Evolutionary conservation across 2,797 vertebrate genomes (phyloP), one percentile per base, ranked within the genome.

Genomic region (Diplodus puntazzo): DNA sequence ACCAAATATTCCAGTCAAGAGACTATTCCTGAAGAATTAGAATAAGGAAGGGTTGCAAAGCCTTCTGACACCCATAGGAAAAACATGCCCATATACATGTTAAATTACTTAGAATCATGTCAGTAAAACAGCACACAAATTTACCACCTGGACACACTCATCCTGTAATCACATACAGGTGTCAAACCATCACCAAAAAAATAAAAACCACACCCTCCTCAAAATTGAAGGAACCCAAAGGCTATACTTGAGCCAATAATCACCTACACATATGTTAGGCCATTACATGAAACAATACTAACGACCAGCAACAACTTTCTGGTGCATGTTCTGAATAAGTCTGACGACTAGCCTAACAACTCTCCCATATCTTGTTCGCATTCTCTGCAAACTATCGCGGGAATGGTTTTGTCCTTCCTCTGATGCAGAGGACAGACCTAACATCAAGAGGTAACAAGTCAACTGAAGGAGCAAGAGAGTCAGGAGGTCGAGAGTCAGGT

Each of bases 61-160:
- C 69, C 61, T 64, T 55, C 8, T 42, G 5, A 66, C 72, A 74
- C 20, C 20, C 53, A 66, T 42, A 42, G 72, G 52, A 55, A 57
- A 50, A 73, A 62, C 48, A 63, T 53, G 70, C 34, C 59, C 30
- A 23, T 16, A 12, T 70, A 74, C 71, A 74, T 65, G 61, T 55
- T 42, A 58, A 57, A 54, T 10, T 6, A 63, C 48, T 16, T 20
- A 25, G 27, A 14, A 65, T 48, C 60, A 25, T 42, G 45, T 57
- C 16, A 55, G 14, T 34, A 27, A 30, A n/a, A 49, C 72, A 74
- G 62, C 16, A 65, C 43, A 49, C 11, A 11, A 14, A 30, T 17
- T 9, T 3, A 48, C 25, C 43, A 42, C 53, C 42, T 57, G 52
- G 10, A 57, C 43, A 57, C 14, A 48, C n/a, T 10, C 39, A 5